Percentiles rank a stretch among this genome's conserved stretches.
These are phyloP conservation scores for Apolygus lucorum DNA, from an alignment of 1,140 invertebrate species.

Conservation along the genomic window DNA sequence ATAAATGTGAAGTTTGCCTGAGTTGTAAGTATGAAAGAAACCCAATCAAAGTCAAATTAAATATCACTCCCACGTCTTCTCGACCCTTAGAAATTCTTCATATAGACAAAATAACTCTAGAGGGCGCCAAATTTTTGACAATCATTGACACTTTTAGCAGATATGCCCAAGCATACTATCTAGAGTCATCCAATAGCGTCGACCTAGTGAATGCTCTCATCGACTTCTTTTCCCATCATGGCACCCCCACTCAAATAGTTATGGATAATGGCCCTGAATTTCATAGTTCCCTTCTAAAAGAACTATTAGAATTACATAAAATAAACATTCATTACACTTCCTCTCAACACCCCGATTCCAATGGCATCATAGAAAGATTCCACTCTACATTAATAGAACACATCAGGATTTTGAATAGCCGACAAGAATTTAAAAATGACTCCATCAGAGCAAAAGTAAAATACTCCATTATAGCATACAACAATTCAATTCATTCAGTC, in stretches of 20 bases:
- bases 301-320: neutral
- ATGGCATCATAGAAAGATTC: slow-evolving; percentile 10
- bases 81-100: neutral
- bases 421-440: neutral
- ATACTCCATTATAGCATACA: neutral
- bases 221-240: neutral
- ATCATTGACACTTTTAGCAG: neutral
- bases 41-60: neutral
- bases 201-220: neutral
- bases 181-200: neutral
- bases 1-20: neutral
- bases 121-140: neutral
- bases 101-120: neutral
- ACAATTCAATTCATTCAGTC: slow-evolving; percentile 1
- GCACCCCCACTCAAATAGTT: neutral
- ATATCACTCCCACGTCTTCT: neutral
- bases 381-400: slow-evolving; percentile 3
- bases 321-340: slow-evolving; percentile 3
- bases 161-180: neutral
- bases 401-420: neutral
- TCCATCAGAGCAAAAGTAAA: neutral
- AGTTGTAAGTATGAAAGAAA: neutral
- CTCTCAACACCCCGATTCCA: slow-evolving; percentile 7
- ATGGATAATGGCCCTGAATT: slow-evolving; percentile 8
- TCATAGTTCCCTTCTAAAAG: neutral